Conservation (phyloP, 2,113 vertebrate species). For the human (Homo sapiens) region GRCh38 chr6:117519501-117520000, state of each 20-base stretch:
- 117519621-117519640: background rate
- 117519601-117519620: background rate
- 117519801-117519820: constrained; percentile 81
- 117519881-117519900: constrained; percentile 88
- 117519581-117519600: background rate
- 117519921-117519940: constrained; percentile 89
- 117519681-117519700: background rate
- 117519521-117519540: background rate
- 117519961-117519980: background rate
- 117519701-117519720: background rate
- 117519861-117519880: constrained; percentile 87
- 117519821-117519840: constrained; percentile 86
- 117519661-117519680: background rate
- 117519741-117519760: background rate
- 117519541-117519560: background rate
- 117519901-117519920: constrained; percentile 90
- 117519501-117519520: background rate
- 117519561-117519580: background rate
- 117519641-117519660: background rate
- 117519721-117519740: background rate
- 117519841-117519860: constrained; percentile 83
- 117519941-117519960: constrained; percentile 88
- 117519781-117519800: constrained; percentile 58
- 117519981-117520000: background rate
- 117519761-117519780: background rate